These are phyloP conservation scores for Eurois occulta DNA, from an alignment of 2,888 invertebrate genomes.

Conservation along the genomic window DNA sequence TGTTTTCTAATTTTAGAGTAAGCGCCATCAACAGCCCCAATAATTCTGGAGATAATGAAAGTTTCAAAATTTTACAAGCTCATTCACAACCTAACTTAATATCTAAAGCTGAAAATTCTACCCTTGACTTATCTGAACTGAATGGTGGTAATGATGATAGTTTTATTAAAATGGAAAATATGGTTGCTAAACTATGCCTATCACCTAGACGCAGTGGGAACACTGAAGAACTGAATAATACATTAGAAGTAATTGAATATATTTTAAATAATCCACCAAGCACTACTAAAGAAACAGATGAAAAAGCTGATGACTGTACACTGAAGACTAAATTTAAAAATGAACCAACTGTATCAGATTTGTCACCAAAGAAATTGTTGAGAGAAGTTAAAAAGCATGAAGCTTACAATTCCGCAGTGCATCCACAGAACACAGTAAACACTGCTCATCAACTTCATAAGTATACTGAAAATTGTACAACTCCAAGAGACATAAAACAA, in stretches of 20 bases:
- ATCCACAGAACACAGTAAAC: constrained; percentile 66
- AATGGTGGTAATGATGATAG: constrained; percentile 74
- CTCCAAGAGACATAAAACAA: constrained; percentile 59
- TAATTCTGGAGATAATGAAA: constrained; percentile 67
- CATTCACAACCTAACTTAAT: constrained; percentile 80
- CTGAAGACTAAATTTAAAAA: constrained; percentile 21
- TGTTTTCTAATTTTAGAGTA: constrained; percentile 27
- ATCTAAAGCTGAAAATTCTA: constrained; percentile 33
- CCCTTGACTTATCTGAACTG: constrained; percentile 48
- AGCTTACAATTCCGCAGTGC: constrained; percentile 31
- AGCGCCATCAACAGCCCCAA: constrained; percentile 59
- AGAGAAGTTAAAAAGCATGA: constrained; percentile 24
- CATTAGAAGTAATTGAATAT: constrained; percentile 79
- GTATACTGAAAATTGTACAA: constrained; percentile 51
- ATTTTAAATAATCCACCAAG: constrained; percentile 77
- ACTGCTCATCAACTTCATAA: constrained; percentile 43
- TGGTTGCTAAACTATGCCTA: constrained; percentile 73
- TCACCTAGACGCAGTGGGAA: constrained; percentile 65
- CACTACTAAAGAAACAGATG: constrained; percentile 36
- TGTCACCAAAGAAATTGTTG: constrained; percentile 35
- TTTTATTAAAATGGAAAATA: constrained; percentile 79
- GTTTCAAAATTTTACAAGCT: constrained; percentile 80
- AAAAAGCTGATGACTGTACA: constrained; percentile 20
- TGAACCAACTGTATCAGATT: constrained; percentile 19
- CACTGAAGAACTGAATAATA: constrained; percentile 75